phyloP scores from a whole-genome alignment of 2,797 vertebrate genomes.

The Microctenopoma stevenorrisi region DNA sequence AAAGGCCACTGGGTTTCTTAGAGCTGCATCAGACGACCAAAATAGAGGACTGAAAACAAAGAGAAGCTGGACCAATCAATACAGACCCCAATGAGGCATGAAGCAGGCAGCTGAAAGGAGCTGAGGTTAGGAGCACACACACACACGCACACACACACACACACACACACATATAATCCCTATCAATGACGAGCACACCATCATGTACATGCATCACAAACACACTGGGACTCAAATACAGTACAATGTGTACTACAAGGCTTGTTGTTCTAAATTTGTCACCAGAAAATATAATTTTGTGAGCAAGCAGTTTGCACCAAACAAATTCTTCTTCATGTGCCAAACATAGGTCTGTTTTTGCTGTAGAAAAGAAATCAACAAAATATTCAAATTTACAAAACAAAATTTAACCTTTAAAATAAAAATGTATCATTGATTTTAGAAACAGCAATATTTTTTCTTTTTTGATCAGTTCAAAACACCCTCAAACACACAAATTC shows the following conservation, averaged over 20 bases:
- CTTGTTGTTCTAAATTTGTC: background rate
- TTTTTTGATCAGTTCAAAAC: too few species aligned
- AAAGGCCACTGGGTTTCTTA: slow-evolving; percentile 80
- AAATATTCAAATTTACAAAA: background rate
- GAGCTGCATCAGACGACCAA: slow-evolving; percentile 71
- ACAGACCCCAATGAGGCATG: slow-evolving; percentile 82
- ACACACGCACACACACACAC: slow-evolving; percentile 15
- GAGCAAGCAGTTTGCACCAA: background rate
- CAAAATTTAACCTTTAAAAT: background rate
- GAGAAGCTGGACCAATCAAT: slow-evolving; percentile 84
- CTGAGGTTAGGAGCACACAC: slow-evolving; percentile 31
- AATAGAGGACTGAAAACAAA: slow-evolving; percentile 81
- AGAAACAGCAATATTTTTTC: too few species aligned
- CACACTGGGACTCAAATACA: slow-evolving; percentile 2
- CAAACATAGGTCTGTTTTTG: background rate
- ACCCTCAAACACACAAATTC: background rate
- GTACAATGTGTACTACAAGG: background rate
- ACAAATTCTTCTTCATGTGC: background rate
- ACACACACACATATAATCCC: background rate
- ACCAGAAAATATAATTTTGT: background rate
- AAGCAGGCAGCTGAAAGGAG: slow-evolving; percentile 74
- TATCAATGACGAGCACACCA: slow-evolving; percentile 1
- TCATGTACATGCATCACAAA: background rate
- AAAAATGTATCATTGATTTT: background rate
- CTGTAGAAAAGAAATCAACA: background rate